Evolutionary conservation across 2,797 vertebrate genomes (phyloP).

Genomic region (Labeo calbasu): DNA sequence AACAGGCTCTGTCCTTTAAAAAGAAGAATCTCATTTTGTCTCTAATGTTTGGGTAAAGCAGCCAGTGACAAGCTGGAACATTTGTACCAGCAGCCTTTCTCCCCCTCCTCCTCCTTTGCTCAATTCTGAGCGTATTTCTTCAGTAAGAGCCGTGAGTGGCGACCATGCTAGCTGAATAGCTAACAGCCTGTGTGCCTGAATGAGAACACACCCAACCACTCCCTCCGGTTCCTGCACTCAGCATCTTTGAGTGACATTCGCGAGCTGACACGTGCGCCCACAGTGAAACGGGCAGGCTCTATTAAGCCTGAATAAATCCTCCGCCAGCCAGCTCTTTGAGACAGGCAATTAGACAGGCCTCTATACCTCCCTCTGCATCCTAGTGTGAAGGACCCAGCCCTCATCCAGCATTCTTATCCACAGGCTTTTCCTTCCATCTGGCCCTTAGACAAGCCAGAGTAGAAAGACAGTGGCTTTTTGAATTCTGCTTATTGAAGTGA

Average conservation of each 20-base stretch:
- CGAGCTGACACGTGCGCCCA: conserved; percentile 56
- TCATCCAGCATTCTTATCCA: conserved; percentile 56
- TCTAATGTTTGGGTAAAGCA: conserved; percentile 42
- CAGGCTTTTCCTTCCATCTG: conserved; percentile 52
- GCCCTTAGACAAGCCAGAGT: conserved; percentile 49
- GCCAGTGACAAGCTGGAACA: conserved; percentile 22
- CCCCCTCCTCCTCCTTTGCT: conserved; percentile 6
- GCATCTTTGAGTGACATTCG: conserved; percentile 55
- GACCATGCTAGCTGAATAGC: conserved; percentile 46
- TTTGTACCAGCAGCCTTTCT: conserved; percentile 40
- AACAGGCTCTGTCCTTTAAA: conserved; percentile 11
- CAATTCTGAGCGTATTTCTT: conserved; percentile 15
- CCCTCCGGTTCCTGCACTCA: conserved; percentile 45
- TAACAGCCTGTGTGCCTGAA: conserved; percentile 43
- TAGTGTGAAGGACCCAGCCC: conserved; percentile 44
- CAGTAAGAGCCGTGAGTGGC: conserved; percentile 30
- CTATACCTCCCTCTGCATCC: conserved; percentile 50
- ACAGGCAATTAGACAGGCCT: conserved; percentile 62
- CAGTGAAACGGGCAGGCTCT: conserved; percentile 47
- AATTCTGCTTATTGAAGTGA: conserved; percentile 53
- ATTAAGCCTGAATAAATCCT: conserved; percentile 64
- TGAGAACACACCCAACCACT: conserved; percentile 49
- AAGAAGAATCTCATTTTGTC: conserved; percentile 49
- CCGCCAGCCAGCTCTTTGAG: conserved; percentile 55
- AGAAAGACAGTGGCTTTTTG: conserved; percentile 43